These are phyloP conservation scores for Mastomys natalensis DNA, from an alignment of 2,113 vertebrate genomes.

Conservation along the genomic window DNA sequence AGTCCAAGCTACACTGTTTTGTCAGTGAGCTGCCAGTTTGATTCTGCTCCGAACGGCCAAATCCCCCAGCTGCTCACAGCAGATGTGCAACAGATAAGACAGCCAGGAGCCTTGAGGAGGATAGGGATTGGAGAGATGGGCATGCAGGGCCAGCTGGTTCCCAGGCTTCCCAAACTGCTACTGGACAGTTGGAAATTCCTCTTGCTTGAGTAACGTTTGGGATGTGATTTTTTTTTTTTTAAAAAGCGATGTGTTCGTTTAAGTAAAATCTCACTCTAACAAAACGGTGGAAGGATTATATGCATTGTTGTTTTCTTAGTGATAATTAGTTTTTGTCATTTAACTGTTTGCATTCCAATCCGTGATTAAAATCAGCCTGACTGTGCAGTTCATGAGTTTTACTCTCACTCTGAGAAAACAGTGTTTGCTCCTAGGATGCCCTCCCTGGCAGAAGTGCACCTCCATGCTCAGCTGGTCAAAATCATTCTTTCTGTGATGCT, in stretches of 20 bases:
- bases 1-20: not conserved
- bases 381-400: not conserved
- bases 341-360: slow-evolving; percentile 46
- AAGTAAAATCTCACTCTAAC: not conserved
- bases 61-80: accelerated
- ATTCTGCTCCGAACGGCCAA: not conserved
- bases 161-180: not conserved
- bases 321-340: slow-evolving; percentile 7
- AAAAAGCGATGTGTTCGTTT: not conserved
- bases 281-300: not conserved
- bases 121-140: accelerated
- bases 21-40: not conserved
- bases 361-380: not conserved
- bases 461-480: not conserved
- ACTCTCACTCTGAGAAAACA: not conserved
- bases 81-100: not conserved
- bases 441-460: not conserved
- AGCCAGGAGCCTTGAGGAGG: not conserved
- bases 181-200: not conserved
- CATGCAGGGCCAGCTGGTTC: not conserved
- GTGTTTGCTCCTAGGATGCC: not conserved
- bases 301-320: not conserved
- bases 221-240: not conserved
- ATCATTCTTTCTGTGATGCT: not conserved
- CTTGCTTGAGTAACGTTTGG: not conserved